These are phyloP conservation scores for Umimayanthus kanabou DNA, from an alignment of 92 coral and sea anemone genomes.

Conservation along the genomic window DNA sequence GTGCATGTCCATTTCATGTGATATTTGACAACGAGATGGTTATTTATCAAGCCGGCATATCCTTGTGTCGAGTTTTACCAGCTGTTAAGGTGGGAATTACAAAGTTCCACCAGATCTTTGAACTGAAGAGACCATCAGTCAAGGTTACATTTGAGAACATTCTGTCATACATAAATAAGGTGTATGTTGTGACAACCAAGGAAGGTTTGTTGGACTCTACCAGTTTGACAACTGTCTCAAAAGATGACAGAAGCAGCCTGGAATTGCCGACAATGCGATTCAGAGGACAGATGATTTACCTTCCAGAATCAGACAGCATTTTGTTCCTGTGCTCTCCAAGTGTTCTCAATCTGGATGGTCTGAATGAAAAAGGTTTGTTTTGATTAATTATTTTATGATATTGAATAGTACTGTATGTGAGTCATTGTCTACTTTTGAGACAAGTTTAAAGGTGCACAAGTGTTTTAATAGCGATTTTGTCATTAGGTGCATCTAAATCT, in stretches of 20 bases:
- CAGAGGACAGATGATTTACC: conserved; percentile 96
- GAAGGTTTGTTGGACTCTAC: conserved; percentile 92
- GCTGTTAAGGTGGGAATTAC: conserved; percentile 80
- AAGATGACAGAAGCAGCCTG: conserved; percentile 81
- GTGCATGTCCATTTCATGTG: conserved; percentile 94
- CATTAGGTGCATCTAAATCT: too few species aligned
- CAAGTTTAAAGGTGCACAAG: too few species aligned
- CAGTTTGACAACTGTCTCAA: conserved; percentile 85
- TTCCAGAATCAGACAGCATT: conserved; percentile 90
- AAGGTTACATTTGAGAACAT: conserved; percentile 77
- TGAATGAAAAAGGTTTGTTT: conserved; percentile 91
- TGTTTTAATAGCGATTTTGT: too few species aligned
- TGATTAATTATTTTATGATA: neutral
- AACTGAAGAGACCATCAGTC: conserved; percentile 81
- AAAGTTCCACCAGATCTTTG: conserved; percentile 72
- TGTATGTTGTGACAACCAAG: conserved; percentile 84
- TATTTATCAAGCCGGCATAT: conserved; percentile 91
- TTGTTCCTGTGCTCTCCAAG: conserved; percentile 95
- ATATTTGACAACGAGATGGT: conserved; percentile 87
- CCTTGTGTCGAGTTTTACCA: conserved; percentile 85
- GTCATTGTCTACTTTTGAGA: too few species aligned
- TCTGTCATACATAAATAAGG: conserved; percentile 80
- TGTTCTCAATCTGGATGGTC: conserved; percentile 94
- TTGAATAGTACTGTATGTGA: neutral
- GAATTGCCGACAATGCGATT: conserved; percentile 98